phyloP scores from a whole-genome alignment of 92 coral and sea anemone genomes.

The Phenganax subtilis region DNA sequence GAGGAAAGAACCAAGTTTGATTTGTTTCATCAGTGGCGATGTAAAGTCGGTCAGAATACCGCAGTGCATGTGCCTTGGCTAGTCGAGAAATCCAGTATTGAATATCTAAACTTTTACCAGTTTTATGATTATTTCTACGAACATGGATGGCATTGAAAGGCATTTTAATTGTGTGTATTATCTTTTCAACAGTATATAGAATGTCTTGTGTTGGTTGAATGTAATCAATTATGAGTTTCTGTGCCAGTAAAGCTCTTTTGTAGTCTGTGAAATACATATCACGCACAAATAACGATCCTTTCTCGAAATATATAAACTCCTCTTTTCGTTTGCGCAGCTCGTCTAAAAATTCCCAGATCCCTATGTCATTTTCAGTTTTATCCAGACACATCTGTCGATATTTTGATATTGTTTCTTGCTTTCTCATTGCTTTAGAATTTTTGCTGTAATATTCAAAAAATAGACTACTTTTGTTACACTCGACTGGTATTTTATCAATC shows the following conservation, averaged over 20 bases:
- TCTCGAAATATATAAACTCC: conserved; percentile 71
- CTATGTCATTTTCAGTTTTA: background rate
- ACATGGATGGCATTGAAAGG: conserved; percentile 84
- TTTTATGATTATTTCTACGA: conserved; percentile 77
- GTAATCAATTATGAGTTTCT: conserved; percentile 61
- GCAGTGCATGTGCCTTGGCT: conserved; percentile 45
- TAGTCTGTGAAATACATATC: conserved; percentile 56
- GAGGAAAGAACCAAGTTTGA: conserved; percentile 77
- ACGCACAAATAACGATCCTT: conserved; percentile 79
- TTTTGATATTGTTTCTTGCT: background rate
- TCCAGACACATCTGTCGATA: conserved; percentile 21
- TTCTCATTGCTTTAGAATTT: background rate
- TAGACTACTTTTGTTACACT: conserved; percentile 9
- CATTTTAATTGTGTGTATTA: conserved; percentile 42
- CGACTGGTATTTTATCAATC: conserved; percentile 66
- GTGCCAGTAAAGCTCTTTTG: conserved; percentile 64
- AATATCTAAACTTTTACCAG: conserved; percentile 50
- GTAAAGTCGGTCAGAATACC: conserved; percentile 62
- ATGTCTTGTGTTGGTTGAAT: conserved; percentile 66
- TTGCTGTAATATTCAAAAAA: conserved; percentile 11
- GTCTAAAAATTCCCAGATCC: conserved; percentile 40
- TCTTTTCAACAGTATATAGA: conserved; percentile 43
- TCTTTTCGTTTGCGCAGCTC: conserved; percentile 60
- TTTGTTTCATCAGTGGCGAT: conserved; percentile 85
- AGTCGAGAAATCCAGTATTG: conserved; percentile 58